Evolutionary conservation across 2,113 vertebrate genomes (phyloP).

Genomic region (Dendrocopos noguchii): DNA sequence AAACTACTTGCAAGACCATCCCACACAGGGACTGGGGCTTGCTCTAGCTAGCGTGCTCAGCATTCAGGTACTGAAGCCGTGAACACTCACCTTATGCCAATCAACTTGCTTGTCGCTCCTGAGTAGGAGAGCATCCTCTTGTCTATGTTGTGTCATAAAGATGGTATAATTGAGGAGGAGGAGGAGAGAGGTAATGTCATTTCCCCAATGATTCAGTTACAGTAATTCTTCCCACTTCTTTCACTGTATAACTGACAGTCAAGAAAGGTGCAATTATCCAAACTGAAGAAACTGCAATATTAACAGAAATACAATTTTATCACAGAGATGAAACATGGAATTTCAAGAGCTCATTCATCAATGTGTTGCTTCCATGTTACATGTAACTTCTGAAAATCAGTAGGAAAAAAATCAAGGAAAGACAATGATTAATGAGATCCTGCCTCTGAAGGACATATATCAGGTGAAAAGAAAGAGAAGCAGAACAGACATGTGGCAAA

Average conservation of each 20-base stretch:
- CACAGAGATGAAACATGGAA: conserved; percentile 14
- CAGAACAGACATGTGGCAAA: neutral
- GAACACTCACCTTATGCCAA: neutral
- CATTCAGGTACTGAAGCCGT: neutral
- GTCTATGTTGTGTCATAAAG: neutral
- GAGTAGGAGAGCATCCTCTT: neutral
- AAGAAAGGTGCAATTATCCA: conserved; percentile 42
- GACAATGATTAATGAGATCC: conserved; percentile 39
- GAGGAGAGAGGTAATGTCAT: conserved; percentile 9
- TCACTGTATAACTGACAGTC: conserved; percentile 26
- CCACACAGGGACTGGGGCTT: neutral
- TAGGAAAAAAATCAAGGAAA: neutral
- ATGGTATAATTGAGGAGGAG: neutral
- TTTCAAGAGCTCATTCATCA: conserved; percentile 28
- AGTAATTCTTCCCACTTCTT: conserved; percentile 5
- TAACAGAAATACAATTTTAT: conserved; percentile 30
- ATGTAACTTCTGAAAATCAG: conserved; percentile 42
- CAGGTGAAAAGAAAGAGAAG: conserved; percentile 11
- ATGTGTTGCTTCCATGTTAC: neutral
- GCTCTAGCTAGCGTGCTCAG: neutral
- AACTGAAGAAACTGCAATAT: conserved; percentile 37
- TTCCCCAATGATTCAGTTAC: neutral
- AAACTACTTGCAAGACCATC: neutral
- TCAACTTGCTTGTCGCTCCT: neutral
- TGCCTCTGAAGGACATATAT: neutral